These are phyloP conservation scores for Drosophila picticornis DNA, from an alignment of 2,888 invertebrate species.

Conservation along the genomic window DNA sequence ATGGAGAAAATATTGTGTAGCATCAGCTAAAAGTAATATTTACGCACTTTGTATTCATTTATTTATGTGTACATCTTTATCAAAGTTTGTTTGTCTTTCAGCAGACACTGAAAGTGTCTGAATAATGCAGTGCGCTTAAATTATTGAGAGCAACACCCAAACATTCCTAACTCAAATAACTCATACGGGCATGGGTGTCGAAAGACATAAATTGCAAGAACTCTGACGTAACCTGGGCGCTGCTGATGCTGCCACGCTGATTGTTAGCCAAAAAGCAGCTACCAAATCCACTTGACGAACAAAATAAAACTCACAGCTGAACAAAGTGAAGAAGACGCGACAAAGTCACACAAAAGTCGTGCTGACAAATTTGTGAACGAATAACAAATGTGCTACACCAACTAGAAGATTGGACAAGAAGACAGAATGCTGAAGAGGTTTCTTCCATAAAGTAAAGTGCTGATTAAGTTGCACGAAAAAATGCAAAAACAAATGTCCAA, in stretches of 20 bases:
- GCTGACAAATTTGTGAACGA: constrained; percentile 63
- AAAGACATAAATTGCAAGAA: constrained; percentile 38
- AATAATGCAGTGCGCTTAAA: constrained; percentile 43
- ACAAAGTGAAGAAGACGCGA: constrained; percentile 42
- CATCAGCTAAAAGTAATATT: not conserved
- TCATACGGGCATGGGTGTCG: constrained; percentile 25
- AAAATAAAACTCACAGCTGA: constrained; percentile 37
- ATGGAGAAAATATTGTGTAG: not conserved
- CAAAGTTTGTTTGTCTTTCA: constrained; percentile 16
- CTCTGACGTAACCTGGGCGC: constrained; percentile 36
- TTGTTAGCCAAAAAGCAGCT: constrained; percentile 56
- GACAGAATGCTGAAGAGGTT: constrained; percentile 13
- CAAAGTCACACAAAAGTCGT: constrained; percentile 71
- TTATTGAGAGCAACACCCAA: constrained; percentile 18
- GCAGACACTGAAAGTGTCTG: constrained; percentile 23
- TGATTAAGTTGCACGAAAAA: constrained; percentile 20
- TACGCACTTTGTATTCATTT: constrained; percentile 13
- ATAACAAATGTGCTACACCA: constrained; percentile 57
- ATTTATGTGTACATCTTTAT: constrained; percentile 26
- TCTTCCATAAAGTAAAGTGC: constrained; percentile 8
- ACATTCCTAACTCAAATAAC: constrained; percentile 18
- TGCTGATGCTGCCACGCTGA: constrained; percentile 28
- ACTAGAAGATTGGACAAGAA: constrained; percentile 23
- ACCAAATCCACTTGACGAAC: constrained; percentile 54
- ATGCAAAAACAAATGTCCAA: not conserved